These are phyloP conservation scores for Eupithecia centaureata DNA, from an alignment of 2,888 invertebrate genomes.

Conservation along the genomic window DNA sequence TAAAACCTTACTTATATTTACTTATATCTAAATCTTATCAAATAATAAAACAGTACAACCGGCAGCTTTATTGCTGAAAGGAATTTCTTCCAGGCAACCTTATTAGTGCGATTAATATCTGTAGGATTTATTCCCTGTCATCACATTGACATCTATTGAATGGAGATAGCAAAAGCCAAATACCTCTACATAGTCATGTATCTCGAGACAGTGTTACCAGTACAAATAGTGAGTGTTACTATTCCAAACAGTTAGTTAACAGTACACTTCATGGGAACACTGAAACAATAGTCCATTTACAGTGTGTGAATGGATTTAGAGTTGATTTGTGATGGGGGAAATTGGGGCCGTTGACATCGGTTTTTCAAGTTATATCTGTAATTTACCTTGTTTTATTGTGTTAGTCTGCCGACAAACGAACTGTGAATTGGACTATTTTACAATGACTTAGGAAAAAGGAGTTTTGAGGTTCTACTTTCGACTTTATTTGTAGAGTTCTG, in stretches of 20 bases:
- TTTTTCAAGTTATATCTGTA: conserved; percentile 3
- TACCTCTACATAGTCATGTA: background rate
- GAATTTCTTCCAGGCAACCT: too few relatives aligned
- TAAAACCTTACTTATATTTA: too few relatives aligned
- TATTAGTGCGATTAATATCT: too few relatives aligned
- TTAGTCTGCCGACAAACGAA: too few relatives aligned
- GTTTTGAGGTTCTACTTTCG: too few relatives aligned
- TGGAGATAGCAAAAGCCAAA: background rate
- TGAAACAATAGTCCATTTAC: conserved; percentile 5
- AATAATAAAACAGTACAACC: too few relatives aligned
- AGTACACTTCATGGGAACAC: conserved; percentile 7
- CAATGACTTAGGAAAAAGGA: too few relatives aligned
- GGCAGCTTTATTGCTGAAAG: too few relatives aligned
- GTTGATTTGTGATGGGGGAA: conserved; percentile 5
- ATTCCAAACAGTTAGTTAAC: conserved; percentile 6
- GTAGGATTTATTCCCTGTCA: background rate
- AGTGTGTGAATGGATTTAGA: conserved; percentile 9
- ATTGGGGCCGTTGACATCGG: conserved; percentile 5
- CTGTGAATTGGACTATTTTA: too few relatives aligned
- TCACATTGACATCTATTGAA: background rate
- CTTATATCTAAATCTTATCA: too few relatives aligned
- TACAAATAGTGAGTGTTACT: background rate
- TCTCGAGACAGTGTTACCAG: conserved; percentile 4
- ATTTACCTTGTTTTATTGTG: background rate
- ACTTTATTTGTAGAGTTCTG: too few relatives aligned